A percentile compares a stretch with the other conserved stretches of the same genome.
Conservation (phyloP, 2,113 vertebrate species). For the Oreochromis tanganicae region DNA sequence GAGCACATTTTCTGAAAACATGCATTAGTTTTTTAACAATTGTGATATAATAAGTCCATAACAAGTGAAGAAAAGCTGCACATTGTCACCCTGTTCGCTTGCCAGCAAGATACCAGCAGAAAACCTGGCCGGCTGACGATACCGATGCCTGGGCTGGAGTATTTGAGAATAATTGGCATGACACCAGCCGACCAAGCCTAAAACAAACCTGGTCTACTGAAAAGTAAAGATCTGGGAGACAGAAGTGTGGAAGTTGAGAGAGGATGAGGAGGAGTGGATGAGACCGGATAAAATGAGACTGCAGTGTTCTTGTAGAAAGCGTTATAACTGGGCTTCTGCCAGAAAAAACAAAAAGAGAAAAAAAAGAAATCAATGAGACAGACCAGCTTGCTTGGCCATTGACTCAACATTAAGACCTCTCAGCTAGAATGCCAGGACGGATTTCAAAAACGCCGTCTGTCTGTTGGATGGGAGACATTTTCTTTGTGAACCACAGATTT, state of each 20-base stretch:
- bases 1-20: background rate
- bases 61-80: background rate
- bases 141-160: constrained; percentile 18
- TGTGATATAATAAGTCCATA: background rate
- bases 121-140: constrained; percentile 56
- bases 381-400: background rate
- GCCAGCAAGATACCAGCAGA: constrained; percentile 57
- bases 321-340: background rate
- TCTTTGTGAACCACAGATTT: background rate
- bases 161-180: constrained; percentile 22
- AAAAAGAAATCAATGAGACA: background rate
- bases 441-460: background rate
- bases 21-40: background rate
- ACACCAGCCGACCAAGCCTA: constrained; percentile 30
- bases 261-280: background rate
- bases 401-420: background rate
- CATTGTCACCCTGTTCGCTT: constrained; percentile 39
- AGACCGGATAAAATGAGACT: background rate
- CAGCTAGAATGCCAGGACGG: background rate
- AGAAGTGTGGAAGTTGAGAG: background rate
- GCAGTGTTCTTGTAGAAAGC: background rate
- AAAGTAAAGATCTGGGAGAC: background rate
- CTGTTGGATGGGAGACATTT: background rate
- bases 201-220: background rate
- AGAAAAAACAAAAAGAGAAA: background rate